phyloP scores from a whole-genome alignment of 2,888 invertebrate genomes.

The Oligia strigilis region DNA sequence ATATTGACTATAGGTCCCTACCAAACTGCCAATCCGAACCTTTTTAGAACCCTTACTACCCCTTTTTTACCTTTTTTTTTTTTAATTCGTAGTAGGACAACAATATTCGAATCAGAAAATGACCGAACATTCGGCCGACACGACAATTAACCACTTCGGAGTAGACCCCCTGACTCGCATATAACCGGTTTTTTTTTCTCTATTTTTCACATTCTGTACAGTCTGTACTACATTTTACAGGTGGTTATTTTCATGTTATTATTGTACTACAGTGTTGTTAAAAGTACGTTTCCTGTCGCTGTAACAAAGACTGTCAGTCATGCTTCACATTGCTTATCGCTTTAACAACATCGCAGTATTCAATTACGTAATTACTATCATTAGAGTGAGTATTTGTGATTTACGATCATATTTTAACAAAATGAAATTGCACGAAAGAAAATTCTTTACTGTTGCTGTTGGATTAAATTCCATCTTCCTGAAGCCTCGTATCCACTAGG shows the following conservation, averaged over 20 bases:
- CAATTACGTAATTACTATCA: constrained; percentile 34
- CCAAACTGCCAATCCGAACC: too few species aligned
- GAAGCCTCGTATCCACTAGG: too few species aligned
- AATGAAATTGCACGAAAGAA: constrained; percentile 17
- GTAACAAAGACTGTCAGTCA: constrained; percentile 45
- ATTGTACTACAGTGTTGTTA: constrained; percentile 16
- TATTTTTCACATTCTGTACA: not conserved
- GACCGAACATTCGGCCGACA: too few species aligned
- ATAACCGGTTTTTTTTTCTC: not conserved
- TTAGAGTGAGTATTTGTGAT: constrained; percentile 25
- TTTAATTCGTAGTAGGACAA: too few species aligned
- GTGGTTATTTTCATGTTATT: constrained; percentile 22
- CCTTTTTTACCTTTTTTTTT: too few species aligned
- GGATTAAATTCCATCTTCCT: not conserved
- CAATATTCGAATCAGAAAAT: too few species aligned
- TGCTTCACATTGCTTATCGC: constrained; percentile 29
- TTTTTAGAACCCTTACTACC: too few species aligned
- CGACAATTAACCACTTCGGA: too few species aligned
- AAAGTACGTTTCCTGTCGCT: constrained; percentile 33
- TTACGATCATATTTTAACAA: constrained; percentile 10
- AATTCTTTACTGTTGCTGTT: not conserved
- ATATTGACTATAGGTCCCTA: too few species aligned
- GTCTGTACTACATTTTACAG: not conserved
- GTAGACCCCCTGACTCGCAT: too few species aligned
- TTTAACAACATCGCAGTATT: constrained; percentile 14